Base-by-base conservation (phyloP, 2,113 vertebrate genomes). In the Laticauda colubrina region DNA sequence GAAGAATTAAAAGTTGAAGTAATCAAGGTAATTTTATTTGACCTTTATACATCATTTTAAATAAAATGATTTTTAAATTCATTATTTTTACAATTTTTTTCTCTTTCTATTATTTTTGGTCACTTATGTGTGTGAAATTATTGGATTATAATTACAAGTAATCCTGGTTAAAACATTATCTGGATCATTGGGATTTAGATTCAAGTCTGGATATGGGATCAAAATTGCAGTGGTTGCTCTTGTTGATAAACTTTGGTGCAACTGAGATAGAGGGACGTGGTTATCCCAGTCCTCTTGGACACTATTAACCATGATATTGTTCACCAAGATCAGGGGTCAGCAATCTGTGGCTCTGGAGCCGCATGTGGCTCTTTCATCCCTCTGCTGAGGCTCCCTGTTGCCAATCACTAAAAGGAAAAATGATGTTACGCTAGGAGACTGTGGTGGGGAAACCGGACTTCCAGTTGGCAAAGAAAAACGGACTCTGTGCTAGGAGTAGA, bases 1-100 rank as follows among this genome's bases (percentile, higher is more conserved):
- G 98, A 99, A 94, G 99, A 99, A 95, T 97, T 99, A 88, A 98
- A 98, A 92, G 97, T 94, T 91, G 98, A 99, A 90, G 96, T 99
- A 92, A 94, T 95, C 86, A 99, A 99, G 98, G 99, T 99, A 98
- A 93, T 89, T 39, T 91, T 61, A 61, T 94, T 93, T 20, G 51
- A 85, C 94, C 92, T 90, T 91, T 2, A 0, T 93, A 11, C 94
- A 6, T 53, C 56, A 87, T 57, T n/a, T 85, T 57, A 55, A 87
- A 87, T 53, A 69, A 85, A 14, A 21, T 81, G 1, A 4, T 56
- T 39, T 51, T 69, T 39, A 21, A 85, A 57, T 89, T 39, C 3
- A 39, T 88, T 55, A 5, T 0, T 69, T 24, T n/a, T 5, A 43
- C 34, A 9, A 39, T 3, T 15, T 88, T 87, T 87, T 88, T 12